A percentile compares a stretch with the other conserved stretches of the same genome.
phyloP scores from a whole-genome alignment of 37 sponge, comb jelly and placozoan species.

The Chondrosia reniformis region DNA sequence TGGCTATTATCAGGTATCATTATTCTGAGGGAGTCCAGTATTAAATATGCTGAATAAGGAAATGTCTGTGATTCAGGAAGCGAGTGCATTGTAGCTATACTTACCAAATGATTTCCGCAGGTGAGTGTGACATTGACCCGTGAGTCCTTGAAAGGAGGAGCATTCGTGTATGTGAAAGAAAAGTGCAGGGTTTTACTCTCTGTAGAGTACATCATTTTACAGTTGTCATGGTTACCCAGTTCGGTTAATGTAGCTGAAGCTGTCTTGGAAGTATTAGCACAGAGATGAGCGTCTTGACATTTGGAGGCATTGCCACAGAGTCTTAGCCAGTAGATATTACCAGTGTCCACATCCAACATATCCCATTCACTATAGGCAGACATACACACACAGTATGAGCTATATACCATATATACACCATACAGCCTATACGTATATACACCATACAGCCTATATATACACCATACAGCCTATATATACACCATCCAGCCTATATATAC shows the following conservation, averaged over 20 bases:
- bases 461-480: too few species aligned
- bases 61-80: too few species aligned
- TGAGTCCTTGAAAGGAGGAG: conserved; percentile 16
- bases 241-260: not conserved
- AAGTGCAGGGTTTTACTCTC: not conserved
- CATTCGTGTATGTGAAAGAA: not conserved
- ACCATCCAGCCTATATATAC: too few species aligned
- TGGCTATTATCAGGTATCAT: too few species aligned
- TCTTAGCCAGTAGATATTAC: not conserved
- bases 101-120: conserved; percentile 61
- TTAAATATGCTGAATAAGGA: too few species aligned
- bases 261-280: not conserved
- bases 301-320: not conserved
- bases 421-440: too few species aligned
- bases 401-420: too few species aligned
- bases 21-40: too few species aligned
- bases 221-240: not conserved
- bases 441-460: too few species aligned
- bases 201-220: not conserved
- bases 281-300: not conserved
- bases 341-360: not conserved
- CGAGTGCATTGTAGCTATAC: not conserved
- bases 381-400: too few species aligned
- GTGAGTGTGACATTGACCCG: conserved; percentile 53
- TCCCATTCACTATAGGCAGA: not conserved